Evolutionary conservation across 1,140 invertebrate genomes (phyloP), one percentile per base, ranked within the genome.

Genomic region (Lerema accius): DNA sequence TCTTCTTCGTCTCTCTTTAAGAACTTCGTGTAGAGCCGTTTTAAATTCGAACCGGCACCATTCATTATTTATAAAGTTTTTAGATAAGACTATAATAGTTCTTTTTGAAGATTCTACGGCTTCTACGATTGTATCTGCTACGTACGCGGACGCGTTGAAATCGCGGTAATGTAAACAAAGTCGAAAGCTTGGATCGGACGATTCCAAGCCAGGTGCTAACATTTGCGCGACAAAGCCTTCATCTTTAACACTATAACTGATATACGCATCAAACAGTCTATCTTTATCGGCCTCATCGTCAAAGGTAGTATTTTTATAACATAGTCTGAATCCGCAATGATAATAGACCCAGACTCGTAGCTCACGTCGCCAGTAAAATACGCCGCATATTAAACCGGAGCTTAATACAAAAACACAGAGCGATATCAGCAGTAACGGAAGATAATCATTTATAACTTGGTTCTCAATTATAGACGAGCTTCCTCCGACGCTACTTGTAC

Each of bases 11-110:
- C 95, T 93, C 80, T 96, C 95, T 90, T 96, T 96, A 48, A 98
- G 94, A 55, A 97, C 95, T 87, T 98, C 96, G 79, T 97, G 95
- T n/a, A 98, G 92, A 0, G 97, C 97, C 46, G 95, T 95, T 90
- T 97, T 97, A 84, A 98, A 97, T 89, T 98, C 97, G 80, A 97
- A 97, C 53, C 97, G 93, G 71, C 96, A 95, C 97, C 97, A 99
- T 90, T 98, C 97, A 88, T 96, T 97, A 86, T 97, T 95, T 13
- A 99, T 93, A 91, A 98, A 99, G 91, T 97, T 97, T 84, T 97
- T 97, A 1, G 97, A 97, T 17, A 99, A 84, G 23, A 99, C 95
- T 68, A 99, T 93, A 42, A 99, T 96, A 10, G 97, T 98, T 74
- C 97, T 93, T 66, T 96, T 94, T 11, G 96, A 97, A 17, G 96